These are phyloP conservation scores for Takifugu rubripes DNA, from an alignment of 2,797 vertebrate genomes.

Conservation along the genomic window DNA sequence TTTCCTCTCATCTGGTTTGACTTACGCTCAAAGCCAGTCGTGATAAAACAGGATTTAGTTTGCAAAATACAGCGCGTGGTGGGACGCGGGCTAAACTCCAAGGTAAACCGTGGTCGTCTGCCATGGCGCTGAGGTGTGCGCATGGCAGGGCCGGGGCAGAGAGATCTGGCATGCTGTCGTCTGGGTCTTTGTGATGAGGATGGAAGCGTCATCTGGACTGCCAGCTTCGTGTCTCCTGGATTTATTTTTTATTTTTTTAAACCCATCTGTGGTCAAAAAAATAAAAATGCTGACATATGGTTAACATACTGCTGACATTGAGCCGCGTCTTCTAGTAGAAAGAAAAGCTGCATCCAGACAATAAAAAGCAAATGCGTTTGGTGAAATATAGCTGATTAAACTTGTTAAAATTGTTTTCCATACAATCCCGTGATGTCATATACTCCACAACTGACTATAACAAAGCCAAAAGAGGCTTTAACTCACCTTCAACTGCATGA, in stretches of 20 bases:
- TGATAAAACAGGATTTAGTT: conserved; percentile 69
- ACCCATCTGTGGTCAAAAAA: conserved; percentile 4
- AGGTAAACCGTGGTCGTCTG: conserved; percentile 6
- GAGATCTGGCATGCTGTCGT: too few relatives aligned
- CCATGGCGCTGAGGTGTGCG: conserved; percentile 22
- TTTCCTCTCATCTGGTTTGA: conserved; percentile 77
- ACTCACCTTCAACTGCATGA: not conserved
- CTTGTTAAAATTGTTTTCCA: too few relatives aligned
- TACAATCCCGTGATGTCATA: too few relatives aligned
- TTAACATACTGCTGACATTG: conserved; percentile 14
- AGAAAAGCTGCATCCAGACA: not conserved
- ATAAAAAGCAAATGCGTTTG: too few relatives aligned
- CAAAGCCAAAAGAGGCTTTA: not conserved
- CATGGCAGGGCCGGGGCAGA: not conserved
- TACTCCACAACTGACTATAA: too few relatives aligned
- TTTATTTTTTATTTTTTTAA: not conserved
- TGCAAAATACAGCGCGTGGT: conserved; percentile 32
- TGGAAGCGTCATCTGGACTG: conserved; percentile 11
- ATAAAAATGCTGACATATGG: conserved; percentile 33
- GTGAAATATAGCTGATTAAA: too few relatives aligned
- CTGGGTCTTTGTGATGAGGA: too few relatives aligned
- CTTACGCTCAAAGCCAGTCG: conserved; percentile 68
- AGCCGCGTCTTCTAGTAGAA: conserved; percentile 13
- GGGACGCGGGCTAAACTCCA: conserved; percentile 35
- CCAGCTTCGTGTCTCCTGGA: conserved; percentile 2